Percentiles rank a stretch among this genome's conserved stretches.
Evolutionary conservation across 2,797 vertebrate genomes (phyloP).

Genomic region (Chiloscyllium punctatum): DNA sequence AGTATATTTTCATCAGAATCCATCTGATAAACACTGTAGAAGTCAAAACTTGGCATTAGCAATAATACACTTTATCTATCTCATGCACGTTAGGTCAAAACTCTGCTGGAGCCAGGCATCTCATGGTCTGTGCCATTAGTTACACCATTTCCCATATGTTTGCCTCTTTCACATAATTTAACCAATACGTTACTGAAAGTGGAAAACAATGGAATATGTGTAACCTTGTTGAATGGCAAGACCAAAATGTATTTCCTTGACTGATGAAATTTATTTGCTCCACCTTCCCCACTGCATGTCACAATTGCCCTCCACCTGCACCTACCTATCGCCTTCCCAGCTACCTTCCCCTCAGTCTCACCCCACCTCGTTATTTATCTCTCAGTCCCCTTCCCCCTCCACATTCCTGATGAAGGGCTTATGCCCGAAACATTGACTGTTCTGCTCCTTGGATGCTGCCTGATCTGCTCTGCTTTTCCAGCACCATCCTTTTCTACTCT

Average conservation of each 20-base stretch:
- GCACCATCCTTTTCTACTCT: too few species aligned
- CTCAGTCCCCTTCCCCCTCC: too few species aligned
- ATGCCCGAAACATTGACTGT: too few species aligned
- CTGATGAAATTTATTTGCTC: background rate
- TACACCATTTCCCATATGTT: background rate
- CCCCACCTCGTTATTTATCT: too few species aligned
- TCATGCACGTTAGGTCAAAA: background rate
- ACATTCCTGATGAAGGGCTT: too few species aligned
- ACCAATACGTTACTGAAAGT: background rate
- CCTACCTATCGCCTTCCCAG: too few species aligned
- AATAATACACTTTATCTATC: background rate
- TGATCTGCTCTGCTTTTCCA: too few species aligned
- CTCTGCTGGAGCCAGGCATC: background rate
- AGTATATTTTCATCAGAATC: background rate
- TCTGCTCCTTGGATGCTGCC: too few species aligned
- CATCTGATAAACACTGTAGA: background rate
- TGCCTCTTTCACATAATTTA: background rate
- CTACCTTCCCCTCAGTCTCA: too few species aligned
- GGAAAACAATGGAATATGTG: background rate
- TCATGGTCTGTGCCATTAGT: background rate
- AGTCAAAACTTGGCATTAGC: background rate
- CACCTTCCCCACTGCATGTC: too few species aligned
- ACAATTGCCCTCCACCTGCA: too few species aligned
- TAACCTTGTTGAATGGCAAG: background rate
- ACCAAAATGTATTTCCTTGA: background rate